Conservation (phyloP, 2,888 invertebrate species). For the Drosophila meridionalis region DNA sequence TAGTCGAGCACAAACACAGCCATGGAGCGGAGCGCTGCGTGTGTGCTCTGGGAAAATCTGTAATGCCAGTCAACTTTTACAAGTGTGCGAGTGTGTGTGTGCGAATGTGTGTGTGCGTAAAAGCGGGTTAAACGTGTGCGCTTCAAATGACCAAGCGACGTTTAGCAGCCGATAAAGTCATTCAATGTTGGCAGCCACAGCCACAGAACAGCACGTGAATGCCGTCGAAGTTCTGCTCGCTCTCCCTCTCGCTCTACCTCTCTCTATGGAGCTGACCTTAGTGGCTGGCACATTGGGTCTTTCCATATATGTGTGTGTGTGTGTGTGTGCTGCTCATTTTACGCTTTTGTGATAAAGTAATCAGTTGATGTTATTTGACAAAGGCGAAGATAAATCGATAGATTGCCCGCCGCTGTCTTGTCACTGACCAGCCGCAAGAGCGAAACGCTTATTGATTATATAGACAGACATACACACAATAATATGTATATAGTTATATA, state of each 20-base stretch:
- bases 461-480: not conserved
- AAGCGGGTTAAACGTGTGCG: slow-evolving; percentile 79
- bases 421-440: slow-evolving; percentile 63
- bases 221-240: slow-evolving; percentile 40
- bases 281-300: not conserved
- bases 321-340: slow-evolving; percentile 66
- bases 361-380: slow-evolving; percentile 78
- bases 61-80: slow-evolving; percentile 52
- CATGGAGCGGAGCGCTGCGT: not conserved
- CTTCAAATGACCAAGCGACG: slow-evolving; percentile 79
- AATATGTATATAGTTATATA: not conserved
- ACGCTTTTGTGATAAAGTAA: slow-evolving; percentile 78
- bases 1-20: slow-evolving; percentile 16
- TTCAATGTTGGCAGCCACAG: slow-evolving; percentile 68
- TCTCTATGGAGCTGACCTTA: slow-evolving; percentile 9
- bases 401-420: slow-evolving; percentile 48
- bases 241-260: slow-evolving; percentile 2
- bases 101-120: slow-evolving; percentile 59
- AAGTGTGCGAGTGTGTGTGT: slow-evolving; percentile 19
- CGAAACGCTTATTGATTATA: slow-evolving; percentile 63
- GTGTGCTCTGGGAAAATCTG: slow-evolving; percentile 49
- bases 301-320: slow-evolving; percentile 24
- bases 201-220: slow-evolving; percentile 67
- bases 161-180: slow-evolving; percentile 80
- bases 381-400: slow-evolving; percentile 71